A percentile compares a stretch with the other conserved stretches of the same genome.
phyloP scores from a whole-genome alignment of 2,888 invertebrate species.

The Patella depressa region DNA sequence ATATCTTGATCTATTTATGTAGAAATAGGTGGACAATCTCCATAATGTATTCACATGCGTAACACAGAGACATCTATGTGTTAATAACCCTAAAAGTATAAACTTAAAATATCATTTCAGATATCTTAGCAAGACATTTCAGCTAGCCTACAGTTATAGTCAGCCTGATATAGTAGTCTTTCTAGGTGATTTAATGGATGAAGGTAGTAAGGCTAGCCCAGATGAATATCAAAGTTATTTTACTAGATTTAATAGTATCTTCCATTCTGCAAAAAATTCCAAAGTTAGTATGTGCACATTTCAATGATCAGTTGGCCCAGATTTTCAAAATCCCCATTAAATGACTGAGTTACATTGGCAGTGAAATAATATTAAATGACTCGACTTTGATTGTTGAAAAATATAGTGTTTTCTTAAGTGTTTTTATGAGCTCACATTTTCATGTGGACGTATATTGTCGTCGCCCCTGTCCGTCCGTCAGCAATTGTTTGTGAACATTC shows the following conservation, averaged over 20 bases:
- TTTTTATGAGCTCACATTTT: too few relatives aligned
- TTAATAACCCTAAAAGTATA: too few relatives aligned
- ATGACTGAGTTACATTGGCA: too few relatives aligned
- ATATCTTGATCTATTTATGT: too few relatives aligned
- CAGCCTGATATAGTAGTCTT: conserved; percentile 89
- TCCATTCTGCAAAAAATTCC: conserved; percentile 68
- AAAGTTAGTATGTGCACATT: conserved; percentile 48
- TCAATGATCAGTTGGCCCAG: too few relatives aligned
- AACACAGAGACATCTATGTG: too few relatives aligned
- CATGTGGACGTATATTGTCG: too few relatives aligned
- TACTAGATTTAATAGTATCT: conserved; percentile 81
- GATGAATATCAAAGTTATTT: conserved; percentile 83
- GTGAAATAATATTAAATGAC: not conserved
- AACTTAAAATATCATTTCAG: conserved; percentile 73
- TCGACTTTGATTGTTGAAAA: not conserved
- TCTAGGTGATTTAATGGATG: conserved; percentile 95
- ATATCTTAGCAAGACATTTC: conserved; percentile 85
- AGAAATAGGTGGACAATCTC: too few relatives aligned
- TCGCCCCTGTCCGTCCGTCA: too few relatives aligned
- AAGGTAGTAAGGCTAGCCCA: conserved; percentile 85
- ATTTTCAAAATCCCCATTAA: too few relatives aligned
- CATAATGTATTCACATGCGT: too few relatives aligned
- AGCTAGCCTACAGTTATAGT: conserved; percentile 79
- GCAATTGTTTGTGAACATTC: too few relatives aligned
- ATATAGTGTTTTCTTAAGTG: not conserved